Base-by-base conservation (phyloP, 1,140 invertebrate species). In the Ceratitis capitata region DNA sequence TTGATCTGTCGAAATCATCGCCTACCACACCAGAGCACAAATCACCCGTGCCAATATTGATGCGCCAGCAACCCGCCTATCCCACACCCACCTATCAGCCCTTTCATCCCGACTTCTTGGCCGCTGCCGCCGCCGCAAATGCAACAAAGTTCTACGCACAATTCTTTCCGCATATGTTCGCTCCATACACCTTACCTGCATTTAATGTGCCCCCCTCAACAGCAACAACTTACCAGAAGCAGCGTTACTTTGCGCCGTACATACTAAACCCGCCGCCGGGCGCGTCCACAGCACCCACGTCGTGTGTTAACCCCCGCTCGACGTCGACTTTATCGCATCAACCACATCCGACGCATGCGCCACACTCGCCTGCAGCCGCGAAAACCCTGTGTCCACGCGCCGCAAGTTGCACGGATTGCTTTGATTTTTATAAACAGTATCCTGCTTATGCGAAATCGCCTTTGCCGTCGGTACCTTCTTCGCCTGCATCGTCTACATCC, bases 91-190 rank as follows among this genome's bases (percentile, higher is more conserved):
- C 83, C 23, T 86, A 85, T 39, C 47, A 53, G n/a, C 42, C 32
- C 3, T 74, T 85, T 35, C 74, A 86, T 51, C 42, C 82, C 26
- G 78, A 85, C n/a, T 84, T 86, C 45, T 84, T 86, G 16, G 84
- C 85, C 23, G 83, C 64, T 10, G 69, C 64, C 16, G 89, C 89
- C 85, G 89, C 90, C 85, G 89, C 89, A 56, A 91, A 87, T 82
- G 90, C 90, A n/a, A 91, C 89, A 23, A 90, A 91, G 64, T 91
- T 91, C 58, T 91, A 91, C 87, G 89, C 89, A 23, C 90, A 91
- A 69, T 91, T 91, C 82, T 91, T 91, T 82, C 90, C 90, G 6
- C 90, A 91, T 49, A 82, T 86, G 83, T 86, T 84, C 42, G 12
- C 85, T 9, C 32, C 69, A 23, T 78, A 78, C 39, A 23, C 69